Conservation (phyloP, 2,113 vertebrate species). For the Ellobius talpinus region DNA sequence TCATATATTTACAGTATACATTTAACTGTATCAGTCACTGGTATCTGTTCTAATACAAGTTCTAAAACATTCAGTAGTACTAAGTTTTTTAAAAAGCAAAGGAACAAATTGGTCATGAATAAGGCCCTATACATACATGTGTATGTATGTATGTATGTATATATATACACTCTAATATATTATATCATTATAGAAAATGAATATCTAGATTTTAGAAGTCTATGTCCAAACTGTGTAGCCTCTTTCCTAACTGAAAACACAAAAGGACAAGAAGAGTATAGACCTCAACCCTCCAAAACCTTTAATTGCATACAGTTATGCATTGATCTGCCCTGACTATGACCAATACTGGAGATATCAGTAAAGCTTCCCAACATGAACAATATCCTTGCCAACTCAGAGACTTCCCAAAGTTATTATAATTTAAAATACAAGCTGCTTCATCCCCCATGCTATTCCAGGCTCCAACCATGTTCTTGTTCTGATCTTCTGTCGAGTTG, state of each 20-base stretch:
- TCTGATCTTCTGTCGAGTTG: not conserved
- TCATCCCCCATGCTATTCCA: not conserved
- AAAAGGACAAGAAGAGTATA: accelerated
- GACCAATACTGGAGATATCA: not conserved
- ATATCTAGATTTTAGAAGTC: not conserved
- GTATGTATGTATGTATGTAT: too few relatives aligned
- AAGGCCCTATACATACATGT: not conserved
- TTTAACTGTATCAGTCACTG: not conserved
- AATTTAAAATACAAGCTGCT: not conserved
- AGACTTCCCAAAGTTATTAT: not conserved
- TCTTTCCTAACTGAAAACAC: not conserved
- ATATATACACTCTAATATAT: too few relatives aligned
- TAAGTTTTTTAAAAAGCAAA: constrained; percentile 7
- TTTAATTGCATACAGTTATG: not conserved
- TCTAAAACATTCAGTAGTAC: not conserved
- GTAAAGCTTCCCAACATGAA: not conserved
- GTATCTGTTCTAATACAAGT: not conserved
- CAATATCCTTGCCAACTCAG: not conserved
- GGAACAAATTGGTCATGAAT: not conserved
- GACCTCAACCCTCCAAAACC: not conserved
- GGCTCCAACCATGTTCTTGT: not conserved
- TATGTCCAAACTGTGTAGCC: not conserved
- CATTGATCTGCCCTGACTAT: not conserved
- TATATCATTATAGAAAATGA: too few relatives aligned
- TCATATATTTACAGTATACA: not conserved